Conservation (phyloP, 1,140 invertebrate genomes). For the Drosophila elegans region DNA sequence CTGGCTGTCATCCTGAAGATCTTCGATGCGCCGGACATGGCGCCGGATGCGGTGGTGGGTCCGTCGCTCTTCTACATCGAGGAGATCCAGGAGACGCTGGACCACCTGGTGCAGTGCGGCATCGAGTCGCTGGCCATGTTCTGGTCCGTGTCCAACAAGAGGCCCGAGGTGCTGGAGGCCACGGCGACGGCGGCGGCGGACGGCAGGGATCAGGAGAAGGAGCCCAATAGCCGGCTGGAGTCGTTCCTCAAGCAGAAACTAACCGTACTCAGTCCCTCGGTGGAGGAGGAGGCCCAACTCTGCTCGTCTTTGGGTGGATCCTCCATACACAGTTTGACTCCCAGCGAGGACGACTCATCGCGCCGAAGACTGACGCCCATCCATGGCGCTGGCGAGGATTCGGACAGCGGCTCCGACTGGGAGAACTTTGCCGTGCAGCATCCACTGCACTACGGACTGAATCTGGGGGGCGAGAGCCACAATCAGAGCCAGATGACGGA, state of each 20-base stretch:
- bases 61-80: constrained; percentile 86
- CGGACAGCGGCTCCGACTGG: constrained; percentile 87
- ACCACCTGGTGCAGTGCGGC: constrained; percentile 89
- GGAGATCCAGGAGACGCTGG: constrained; percentile 89
- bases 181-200: constrained; percentile 8
- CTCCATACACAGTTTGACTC: constrained; percentile 80
- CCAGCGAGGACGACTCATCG: constrained; percentile 74
- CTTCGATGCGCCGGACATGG: constrained; percentile 85
- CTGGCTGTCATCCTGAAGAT: constrained; percentile 90
- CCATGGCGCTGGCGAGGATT: constrained; percentile 51
- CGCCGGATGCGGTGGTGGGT: constrained; percentile 55
- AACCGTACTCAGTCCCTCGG: constrained; percentile 73
- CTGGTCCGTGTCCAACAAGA: constrained; percentile 87
- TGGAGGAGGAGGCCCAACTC: constrained; percentile 70
- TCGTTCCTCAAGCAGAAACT: constrained; percentile 86
- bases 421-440: constrained; percentile 87
- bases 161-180: constrained; percentile 83
- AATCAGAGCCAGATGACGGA: constrained; percentile 90
- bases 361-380: constrained; percentile 57
- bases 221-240: constrained; percentile 83
- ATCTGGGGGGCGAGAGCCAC: constrained; percentile 87
- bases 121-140: constrained; percentile 87
- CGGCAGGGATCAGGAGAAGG: constrained; percentile 40
- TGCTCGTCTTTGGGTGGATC: constrained; percentile 76
- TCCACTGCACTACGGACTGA: constrained; percentile 86